Base-by-base conservation (phyloP, 2,888 invertebrate species). In the Drosophila ezoana region DNA sequence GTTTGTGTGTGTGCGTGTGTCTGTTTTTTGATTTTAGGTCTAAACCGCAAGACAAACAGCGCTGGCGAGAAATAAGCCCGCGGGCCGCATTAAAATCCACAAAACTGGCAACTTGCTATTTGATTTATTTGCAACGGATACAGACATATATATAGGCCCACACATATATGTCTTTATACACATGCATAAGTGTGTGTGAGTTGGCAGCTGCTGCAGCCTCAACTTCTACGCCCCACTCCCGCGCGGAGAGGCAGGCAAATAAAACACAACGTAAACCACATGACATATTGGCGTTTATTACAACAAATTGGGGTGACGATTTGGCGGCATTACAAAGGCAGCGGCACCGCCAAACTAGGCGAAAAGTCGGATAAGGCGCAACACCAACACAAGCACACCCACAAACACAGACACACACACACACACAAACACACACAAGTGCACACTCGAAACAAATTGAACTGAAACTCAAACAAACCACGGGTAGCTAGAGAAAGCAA, bases 251-350 rank as follows among this genome's bases (percentile, higher is more conserved):
- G 51, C 51, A 51, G 51, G 73, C 71, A 72, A 71, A 74, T 67
- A 81, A 74, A 74, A 72, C 72, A 72, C 65, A 75, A 74, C 65
- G 81, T 69, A 75, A 77, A 83, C 81, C 81, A 57, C 84, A 89
- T 81, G 81, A 90, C 82, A 89, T 82, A 89, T 89, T 90, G 89
- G 79, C 81, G 81, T 85, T 90, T 90, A 89, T 89, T 89, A 80
- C 87, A 89, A 81, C 76, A 90, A 90, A 90, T 87, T 90, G 87
- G 81, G 77, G 87, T 81, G 79, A 81, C 84, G 81, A 90, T 87
- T 84, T 90, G 79, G 77, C 70, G 79, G 76, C 72, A 76, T 79
- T 81, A 79, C 65, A 70, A 87, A 66, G 33, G 51, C 62, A 72
- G 65, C 62, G 44, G 57, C 44, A 56, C 49, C 56, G 77, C 45